Conservation (phyloP, 1,140 invertebrate species). For the Neodiprion pinetum region DNA sequence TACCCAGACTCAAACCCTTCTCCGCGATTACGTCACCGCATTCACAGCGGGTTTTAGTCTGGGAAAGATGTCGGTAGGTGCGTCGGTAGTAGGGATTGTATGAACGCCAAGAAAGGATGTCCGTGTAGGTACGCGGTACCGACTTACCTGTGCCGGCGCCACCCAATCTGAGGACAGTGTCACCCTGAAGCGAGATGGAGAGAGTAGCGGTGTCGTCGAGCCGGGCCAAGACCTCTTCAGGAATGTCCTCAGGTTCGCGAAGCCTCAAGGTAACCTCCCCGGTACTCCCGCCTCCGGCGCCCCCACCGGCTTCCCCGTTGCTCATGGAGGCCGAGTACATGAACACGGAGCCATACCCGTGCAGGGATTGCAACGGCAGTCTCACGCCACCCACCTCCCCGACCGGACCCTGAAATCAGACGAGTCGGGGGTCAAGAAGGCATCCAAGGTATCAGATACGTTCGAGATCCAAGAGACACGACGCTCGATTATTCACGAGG, state of each 20-base stretch:
- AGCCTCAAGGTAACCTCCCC: conserved; percentile 63
- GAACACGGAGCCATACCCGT: conserved; percentile 64
- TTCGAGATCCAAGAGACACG: too few species aligned
- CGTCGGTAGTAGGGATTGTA: too few species aligned
- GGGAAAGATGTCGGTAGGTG: too few species aligned
- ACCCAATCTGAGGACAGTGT: conserved; percentile 58
- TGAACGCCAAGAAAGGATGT: neutral
- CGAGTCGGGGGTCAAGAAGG: neutral
- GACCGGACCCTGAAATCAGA: conserved; percentile 58
- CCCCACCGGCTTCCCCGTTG: conserved; percentile 50
- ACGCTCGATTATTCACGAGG: too few species aligned
- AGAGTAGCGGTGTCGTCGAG: conserved; percentile 63
- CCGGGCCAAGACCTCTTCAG: conserved; percentile 61
- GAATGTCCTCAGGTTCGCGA: conserved; percentile 63
- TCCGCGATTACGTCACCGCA: too few species aligned
- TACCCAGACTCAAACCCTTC: too few species aligned
- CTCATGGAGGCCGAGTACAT: conserved; percentile 64
- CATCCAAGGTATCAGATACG: too few species aligned
- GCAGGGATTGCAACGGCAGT: conserved; percentile 62
- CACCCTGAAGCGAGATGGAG: conserved; percentile 61
- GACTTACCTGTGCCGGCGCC: conserved; percentile 53
- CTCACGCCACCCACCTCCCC: conserved; percentile 64
- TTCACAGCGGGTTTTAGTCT: too few species aligned
- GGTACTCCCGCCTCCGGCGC: conserved; percentile 51
- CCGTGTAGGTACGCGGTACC: neutral